These are phyloP conservation scores for Trematomus loennbergii DNA, from an alignment of 2,113 vertebrate species.

Conservation along the genomic window DNA sequence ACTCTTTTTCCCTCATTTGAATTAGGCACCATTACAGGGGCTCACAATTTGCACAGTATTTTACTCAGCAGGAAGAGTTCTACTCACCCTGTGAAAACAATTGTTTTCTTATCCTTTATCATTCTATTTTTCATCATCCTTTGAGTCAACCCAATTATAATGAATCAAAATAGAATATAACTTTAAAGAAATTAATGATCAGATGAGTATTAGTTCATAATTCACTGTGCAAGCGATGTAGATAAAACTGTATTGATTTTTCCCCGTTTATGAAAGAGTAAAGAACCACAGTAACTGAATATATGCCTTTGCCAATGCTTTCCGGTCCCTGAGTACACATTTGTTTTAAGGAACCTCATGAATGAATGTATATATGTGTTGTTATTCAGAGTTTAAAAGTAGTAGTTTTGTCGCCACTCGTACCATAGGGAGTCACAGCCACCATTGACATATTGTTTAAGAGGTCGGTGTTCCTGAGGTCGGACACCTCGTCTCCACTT, in stretches of 20 bases:
- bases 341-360: neutral
- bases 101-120: neutral
- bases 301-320: neutral
- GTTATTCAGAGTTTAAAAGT: neutral
- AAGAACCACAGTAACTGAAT: neutral
- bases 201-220: slow-evolving; percentile 24
- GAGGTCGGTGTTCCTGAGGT: slow-evolving; percentile 23
- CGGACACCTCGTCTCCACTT: slow-evolving; percentile 63
- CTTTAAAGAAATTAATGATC: slow-evolving; percentile 14
- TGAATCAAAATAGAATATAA: neutral
- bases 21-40: neutral
- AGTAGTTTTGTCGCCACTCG: neutral
- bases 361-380: neutral
- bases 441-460: slow-evolving; percentile 46
- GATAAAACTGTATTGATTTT: slow-evolving; percentile 23
- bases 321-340: neutral
- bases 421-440: slow-evolving; percentile 7
- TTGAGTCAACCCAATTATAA: neutral
- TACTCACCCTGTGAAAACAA: neutral
- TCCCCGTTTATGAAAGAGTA: neutral
- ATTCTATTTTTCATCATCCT: neutral
- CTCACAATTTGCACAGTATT: neutral
- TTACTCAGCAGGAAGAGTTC: neutral
- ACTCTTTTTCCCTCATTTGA: neutral
- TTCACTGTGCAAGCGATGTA: slow-evolving; percentile 3